phyloP scores from a whole-genome alignment of 1,140 invertebrate genomes.

The Araneus ventricosus region DNA sequence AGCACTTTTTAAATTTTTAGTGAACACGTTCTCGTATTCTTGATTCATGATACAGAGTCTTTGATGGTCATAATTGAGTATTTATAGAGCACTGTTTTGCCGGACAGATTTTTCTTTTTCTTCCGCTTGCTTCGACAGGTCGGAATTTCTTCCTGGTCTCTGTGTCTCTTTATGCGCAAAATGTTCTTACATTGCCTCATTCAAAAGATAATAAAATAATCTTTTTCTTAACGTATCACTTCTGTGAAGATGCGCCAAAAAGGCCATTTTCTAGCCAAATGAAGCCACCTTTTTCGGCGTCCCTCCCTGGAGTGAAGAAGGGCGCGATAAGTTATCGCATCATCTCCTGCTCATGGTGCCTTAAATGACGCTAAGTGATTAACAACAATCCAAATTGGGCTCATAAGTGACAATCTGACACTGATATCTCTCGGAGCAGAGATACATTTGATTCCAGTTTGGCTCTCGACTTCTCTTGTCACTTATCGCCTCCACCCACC shows the following conservation, averaged over 20 bases:
- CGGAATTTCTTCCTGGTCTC: no score
- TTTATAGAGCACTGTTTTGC: no score
- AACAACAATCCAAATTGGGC: conserved; percentile 49
- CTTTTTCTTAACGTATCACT: no score
- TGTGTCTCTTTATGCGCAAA: no score
- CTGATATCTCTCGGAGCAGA: neutral
- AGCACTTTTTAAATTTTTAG: no score
- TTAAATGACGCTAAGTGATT: conserved; percentile 58
- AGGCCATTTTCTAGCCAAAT: neutral
- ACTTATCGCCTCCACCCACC: neutral
- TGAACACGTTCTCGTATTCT: no score
- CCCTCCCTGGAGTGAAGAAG: neutral
- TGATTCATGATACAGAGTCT: no score
- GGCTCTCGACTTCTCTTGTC: neutral
- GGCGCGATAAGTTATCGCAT: conserved; percentile 36
- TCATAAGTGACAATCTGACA: conserved; percentile 54
- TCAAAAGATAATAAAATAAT: no score
- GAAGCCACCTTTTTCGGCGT: neutral
- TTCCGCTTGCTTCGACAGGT: no score
- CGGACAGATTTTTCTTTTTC: no score
- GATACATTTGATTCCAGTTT: conserved; percentile 37
- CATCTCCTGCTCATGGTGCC: conserved; percentile 12
- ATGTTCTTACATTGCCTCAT: no score
- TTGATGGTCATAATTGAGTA: no score
- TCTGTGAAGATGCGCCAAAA: neutral